phyloP scores from a whole-genome alignment of 1,140 invertebrate species.

The Eubasilissa regina region DNA sequence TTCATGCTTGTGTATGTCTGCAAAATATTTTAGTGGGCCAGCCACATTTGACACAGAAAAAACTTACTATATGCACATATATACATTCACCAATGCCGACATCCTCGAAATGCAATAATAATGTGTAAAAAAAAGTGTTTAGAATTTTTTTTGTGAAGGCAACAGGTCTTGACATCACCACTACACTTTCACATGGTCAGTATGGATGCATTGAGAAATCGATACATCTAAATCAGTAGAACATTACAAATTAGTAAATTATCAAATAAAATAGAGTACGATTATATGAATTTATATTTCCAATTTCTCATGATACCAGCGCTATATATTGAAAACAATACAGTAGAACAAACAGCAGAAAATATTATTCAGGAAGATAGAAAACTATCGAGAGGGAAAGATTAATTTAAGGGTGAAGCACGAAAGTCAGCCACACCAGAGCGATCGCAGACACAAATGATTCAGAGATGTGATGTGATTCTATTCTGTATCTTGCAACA shows the following conservation, averaged over 20 bases:
- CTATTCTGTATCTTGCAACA: no score
- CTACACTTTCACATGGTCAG: slow-evolving; percentile 29
- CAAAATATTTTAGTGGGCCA: slow-evolving; percentile 38
- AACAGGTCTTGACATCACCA: slow-evolving; percentile 15
- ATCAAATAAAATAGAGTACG: no score
- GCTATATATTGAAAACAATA: no score
- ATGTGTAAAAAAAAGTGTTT: not conserved
- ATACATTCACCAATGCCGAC: slow-evolving; percentile 11
- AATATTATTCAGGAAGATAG: no score
- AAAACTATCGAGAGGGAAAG: no score
- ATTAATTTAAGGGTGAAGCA: no score
- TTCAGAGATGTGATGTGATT: no score
- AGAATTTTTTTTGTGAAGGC: slow-evolving; percentile 16
- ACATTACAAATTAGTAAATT: not conserved
- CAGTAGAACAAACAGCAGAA: no score
- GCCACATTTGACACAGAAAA: slow-evolving; percentile 25
- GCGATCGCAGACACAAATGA: no score
- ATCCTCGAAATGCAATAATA: slow-evolving; percentile 34
- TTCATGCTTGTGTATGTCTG: slow-evolving; percentile 11
- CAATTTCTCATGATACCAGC: no score
- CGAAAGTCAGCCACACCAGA: no score
- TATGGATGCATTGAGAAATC: slow-evolving; percentile 2
- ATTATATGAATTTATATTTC: no score
- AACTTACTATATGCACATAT: not conserved
- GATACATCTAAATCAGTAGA: not conserved